Evolutionary conservation across 2,888 invertebrate genomes (phyloP), one percentile per base, ranked within the genome.

Genomic region (Ormyrus pomaceus): DNA sequence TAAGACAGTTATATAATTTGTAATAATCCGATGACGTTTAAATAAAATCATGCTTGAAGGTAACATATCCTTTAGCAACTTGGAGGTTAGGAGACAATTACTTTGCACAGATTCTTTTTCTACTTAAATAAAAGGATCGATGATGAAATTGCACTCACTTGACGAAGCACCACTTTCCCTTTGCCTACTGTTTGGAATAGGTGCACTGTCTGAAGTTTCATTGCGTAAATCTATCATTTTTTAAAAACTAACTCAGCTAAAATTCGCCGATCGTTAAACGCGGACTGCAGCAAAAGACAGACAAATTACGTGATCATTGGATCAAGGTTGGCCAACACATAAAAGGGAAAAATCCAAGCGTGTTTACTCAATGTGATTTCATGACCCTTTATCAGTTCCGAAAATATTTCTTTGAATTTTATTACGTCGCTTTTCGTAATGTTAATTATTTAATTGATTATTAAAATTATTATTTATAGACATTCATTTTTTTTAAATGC

Each of bases 221-320:
- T 84, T 83, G 7, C 87, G 86, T 79, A 88, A 83, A 84, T 88
- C 88, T 83, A 87, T 86, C 88, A 88, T 88, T 86, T 87, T 85
- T 76, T 71, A 48, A 74, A 80, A 75, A 55, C 62, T 68, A 81
- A 75, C n/a, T 50, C 53, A 77, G 46, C 69, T 51, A 64, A 53
- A 13, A 58, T 73, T 73, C 55, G 34, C 62, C 59, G 69, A 77
- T 65, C 64, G 68, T 81, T 72, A 75, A 73, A 65, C 73, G 78
- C 77, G 77, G 61, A 71, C 71, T 65, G 51, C 65, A 48, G 62
- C 70, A 65, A 65, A 71, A 65, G 51, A 77, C 51, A 59, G 46
- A 9, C 45, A 70, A 70, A 71, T 71, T 79, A 79, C 79, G 74
- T 74, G 68, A 79, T 78, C 56, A 74, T 62, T 76, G 45, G 59